These are phyloP conservation scores for Pholis gunnellus DNA, from an alignment of 2,113 vertebrate genomes.

Conservation along the genomic window DNA sequence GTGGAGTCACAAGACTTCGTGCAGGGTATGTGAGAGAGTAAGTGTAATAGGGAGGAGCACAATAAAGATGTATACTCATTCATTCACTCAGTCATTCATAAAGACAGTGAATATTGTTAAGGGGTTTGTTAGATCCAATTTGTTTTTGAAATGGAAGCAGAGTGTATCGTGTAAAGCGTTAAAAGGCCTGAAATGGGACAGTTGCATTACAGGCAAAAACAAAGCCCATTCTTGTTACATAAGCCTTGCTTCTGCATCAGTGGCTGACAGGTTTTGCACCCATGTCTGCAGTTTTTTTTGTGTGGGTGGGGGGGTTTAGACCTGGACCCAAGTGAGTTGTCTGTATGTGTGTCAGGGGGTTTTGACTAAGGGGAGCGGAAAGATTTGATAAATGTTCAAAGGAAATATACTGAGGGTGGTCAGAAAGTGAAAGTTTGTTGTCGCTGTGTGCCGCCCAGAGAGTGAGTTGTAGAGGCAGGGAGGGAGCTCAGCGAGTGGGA, in stretches of 20 bases:
- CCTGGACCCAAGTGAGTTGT: slow-evolving; percentile 5
- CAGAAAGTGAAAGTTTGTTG: slow-evolving; percentile 51
- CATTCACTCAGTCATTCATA: slow-evolving; percentile 27
- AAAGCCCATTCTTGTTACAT: slow-evolving; percentile 53
- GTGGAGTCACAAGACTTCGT: slow-evolving; percentile 74
- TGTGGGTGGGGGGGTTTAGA: slow-evolving; percentile 1
- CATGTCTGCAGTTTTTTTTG: slow-evolving; percentile 19
- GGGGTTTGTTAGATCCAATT: slow-evolving; percentile 14
- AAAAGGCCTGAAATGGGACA: slow-evolving; percentile 42
- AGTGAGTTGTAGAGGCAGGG: slow-evolving; percentile 32
- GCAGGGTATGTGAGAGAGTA: slow-evolving; percentile 23
- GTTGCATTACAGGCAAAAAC: slow-evolving; percentile 39
- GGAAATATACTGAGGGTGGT: slow-evolving; percentile 41
- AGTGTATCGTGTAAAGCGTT: neutral
- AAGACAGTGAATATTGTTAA: slow-evolving; percentile 1
- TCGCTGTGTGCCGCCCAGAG: neutral
- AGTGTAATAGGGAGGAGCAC: slow-evolving; percentile 14
- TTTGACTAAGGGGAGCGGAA: neutral
- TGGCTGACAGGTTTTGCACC: slow-evolving; percentile 49
- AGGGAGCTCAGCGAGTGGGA: slow-evolving; percentile 50
- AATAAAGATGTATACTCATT: neutral
- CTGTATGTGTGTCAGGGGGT: slow-evolving; percentile 4
- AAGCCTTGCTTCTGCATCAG: slow-evolving; percentile 61
- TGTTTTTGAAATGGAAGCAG: slow-evolving; percentile 9
- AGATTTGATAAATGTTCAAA: slow-evolving; percentile 27